These are phyloP conservation scores for Noturus placidus DNA, from an alignment of 2,113 vertebrate species.

Conservation along the genomic window DNA sequence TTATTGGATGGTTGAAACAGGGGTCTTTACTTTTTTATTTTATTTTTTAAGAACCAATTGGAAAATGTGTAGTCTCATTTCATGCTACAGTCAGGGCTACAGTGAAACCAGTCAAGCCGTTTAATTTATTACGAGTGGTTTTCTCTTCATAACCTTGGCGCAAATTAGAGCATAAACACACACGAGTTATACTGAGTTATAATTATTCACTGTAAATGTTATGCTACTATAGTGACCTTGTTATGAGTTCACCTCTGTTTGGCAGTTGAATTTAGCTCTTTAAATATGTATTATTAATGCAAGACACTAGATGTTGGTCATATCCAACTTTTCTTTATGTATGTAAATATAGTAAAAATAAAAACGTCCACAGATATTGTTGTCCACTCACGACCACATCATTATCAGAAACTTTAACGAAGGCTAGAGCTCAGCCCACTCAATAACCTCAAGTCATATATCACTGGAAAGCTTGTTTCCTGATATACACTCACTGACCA, in stretches of 20 bases:
- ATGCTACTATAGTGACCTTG: not conserved
- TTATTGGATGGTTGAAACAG: constrained; percentile 58
- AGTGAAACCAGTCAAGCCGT: not conserved
- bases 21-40: not conserved
- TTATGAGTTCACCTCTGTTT: not conserved
- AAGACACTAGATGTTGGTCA: not conserved
- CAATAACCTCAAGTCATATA: not conserved
- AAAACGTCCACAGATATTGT: not conserved
- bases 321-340: not conserved
- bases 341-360: not conserved
- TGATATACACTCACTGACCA: not conserved
- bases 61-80: constrained; percentile 36
- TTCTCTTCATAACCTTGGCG: not conserved
- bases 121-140: not conserved
- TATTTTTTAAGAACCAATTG: constrained; percentile 22
- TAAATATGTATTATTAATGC: not conserved
- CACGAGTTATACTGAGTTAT: constrained; percentile 1
- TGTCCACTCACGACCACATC: not conserved
- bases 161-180: constrained; percentile 17
- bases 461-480: not conserved
- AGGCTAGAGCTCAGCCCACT: not conserved
- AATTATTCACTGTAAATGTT: constrained; percentile 21
- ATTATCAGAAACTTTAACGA: not conserved
- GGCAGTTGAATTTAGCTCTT: not conserved
- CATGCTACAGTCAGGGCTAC: not conserved